Evolutionary conservation across 2,113 vertebrate species (phyloP).

Genomic region (Andinoacara biseriatus): DNA sequence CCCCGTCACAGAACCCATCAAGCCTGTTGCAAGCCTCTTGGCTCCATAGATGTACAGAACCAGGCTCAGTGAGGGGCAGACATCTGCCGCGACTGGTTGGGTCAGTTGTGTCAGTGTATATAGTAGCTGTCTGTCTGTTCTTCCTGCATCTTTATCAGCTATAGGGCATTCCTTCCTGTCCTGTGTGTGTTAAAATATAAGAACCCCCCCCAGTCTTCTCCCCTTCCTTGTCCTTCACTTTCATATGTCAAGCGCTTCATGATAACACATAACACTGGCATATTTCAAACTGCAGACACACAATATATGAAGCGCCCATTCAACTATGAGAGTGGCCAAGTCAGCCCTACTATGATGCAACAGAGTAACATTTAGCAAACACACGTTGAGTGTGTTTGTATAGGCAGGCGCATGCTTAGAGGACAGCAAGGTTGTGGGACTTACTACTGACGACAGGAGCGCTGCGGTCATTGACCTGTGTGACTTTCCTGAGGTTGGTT

Average conservation of each 20-base stretch:
- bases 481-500: conserved; percentile 86
- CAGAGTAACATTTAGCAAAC: background rate
- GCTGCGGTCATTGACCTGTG: conserved; percentile 91
- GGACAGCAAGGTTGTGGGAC: conserved; percentile 39
- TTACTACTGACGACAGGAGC: conserved; percentile 89
- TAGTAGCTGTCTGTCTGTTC: background rate
- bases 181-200: conserved; percentile 9
- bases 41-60: background rate
- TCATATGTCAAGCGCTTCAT: background rate
- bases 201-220: background rate
- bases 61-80: too few species aligned
- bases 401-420: background rate
- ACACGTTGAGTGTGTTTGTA: background rate
- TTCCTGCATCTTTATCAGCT: conserved; percentile 46
- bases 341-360: background rate
- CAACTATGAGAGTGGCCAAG: background rate
- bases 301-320: background rate
- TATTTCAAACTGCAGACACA: background rate
- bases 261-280: background rate
- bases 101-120: background rate
- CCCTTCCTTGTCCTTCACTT: background rate
- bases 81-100: too few species aligned
- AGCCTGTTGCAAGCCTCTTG: background rate
- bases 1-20: background rate
- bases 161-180: conserved; percentile 50